Evolutionary conservation across 2,888 invertebrate species (phyloP).

Genomic region (Brachypterus glaber): DNA sequence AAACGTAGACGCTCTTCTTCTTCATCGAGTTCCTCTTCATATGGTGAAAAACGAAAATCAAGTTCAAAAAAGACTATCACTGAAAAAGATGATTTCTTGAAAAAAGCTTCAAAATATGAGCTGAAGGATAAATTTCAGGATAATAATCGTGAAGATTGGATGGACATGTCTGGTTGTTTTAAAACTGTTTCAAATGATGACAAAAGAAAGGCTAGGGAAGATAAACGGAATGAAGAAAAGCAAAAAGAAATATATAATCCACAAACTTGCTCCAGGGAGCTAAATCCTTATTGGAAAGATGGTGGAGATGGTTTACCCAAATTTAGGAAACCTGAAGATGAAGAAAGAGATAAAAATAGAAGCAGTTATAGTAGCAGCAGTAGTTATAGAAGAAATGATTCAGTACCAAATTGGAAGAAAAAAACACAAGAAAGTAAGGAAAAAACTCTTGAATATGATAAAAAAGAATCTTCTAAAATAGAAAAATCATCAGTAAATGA

Average conservation of each 20-base stretch:
- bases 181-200: slow-evolving; percentile 39
- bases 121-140: background rate
- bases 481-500: slow-evolving; percentile 7
- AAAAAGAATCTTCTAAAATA: too few relatives aligned
- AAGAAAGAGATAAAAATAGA: slow-evolving; percentile 7
- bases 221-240: slow-evolving; percentile 45
- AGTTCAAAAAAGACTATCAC: too few relatives aligned
- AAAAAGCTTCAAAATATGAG: background rate
- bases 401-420: slow-evolving; percentile 19
- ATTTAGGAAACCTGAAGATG: slow-evolving; percentile 43
- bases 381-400: too few relatives aligned
- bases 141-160: slow-evolving; percentile 61
- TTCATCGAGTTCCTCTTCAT: background rate
- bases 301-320: slow-evolving; percentile 77
- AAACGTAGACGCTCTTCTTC: background rate
- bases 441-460: slow-evolving; percentile 6
- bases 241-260: slow-evolving; percentile 56
- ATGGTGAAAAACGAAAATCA: background rate
- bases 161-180: slow-evolving; percentile 52
- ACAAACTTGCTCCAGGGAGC: slow-evolving; percentile 61
- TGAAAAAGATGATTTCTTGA: background rate
- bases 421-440: slow-evolving; percentile 12
- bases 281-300: slow-evolving; percentile 89
- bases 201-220: slow-evolving; percentile 40
- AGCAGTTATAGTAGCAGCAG: background rate